Percentiles rank a stretch among this genome's conserved stretches.
Evolutionary conservation across 2,888 invertebrate species (phyloP).

Genomic region (Kuschelorhynchus macadamiae): DNA sequence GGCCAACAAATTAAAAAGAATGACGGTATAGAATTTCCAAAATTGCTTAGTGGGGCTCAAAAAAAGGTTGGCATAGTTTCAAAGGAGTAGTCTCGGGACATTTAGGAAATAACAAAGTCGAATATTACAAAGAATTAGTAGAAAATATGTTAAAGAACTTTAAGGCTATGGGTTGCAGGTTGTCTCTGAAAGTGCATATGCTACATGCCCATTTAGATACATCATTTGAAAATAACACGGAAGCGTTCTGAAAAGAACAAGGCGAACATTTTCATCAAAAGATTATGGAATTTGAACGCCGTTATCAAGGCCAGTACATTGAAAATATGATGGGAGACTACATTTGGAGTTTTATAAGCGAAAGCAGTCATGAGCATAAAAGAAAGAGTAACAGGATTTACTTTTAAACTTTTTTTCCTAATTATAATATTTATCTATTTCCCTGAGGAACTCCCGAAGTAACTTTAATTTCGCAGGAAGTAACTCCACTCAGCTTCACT

Average conservation of each 20-base stretch:
- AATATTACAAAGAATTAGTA: slow-evolving; percentile 56
- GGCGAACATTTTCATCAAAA: slow-evolving; percentile 60
- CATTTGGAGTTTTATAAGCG: slow-evolving; percentile 21
- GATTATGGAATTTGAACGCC: slow-evolving; percentile 54
- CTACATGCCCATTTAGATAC: slow-evolving; percentile 58
- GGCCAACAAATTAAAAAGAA: slow-evolving; percentile 27
- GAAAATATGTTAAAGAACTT: slow-evolving; percentile 53
- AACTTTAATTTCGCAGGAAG: too few relatives aligned
- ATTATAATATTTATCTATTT: too few relatives aligned
- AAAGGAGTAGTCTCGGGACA: slow-evolving; percentile 37
- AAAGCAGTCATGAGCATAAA: slow-evolving; percentile 25
- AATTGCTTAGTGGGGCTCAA: slow-evolving; percentile 43
- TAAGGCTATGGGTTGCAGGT: slow-evolving; percentile 50
- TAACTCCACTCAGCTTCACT: too few relatives aligned
- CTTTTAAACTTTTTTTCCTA: slow-evolving; percentile 24
- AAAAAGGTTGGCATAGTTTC: slow-evolving; percentile 34
- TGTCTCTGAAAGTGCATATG: slow-evolving; percentile 58
- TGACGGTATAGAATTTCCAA: slow-evolving; percentile 47
- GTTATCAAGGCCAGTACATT: slow-evolving; percentile 57
- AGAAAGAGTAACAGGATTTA: slow-evolving; percentile 28
- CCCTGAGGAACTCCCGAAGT: too few relatives aligned
- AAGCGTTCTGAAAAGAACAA: slow-evolving; percentile 58
- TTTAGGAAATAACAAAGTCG: slow-evolving; percentile 54
- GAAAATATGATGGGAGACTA: too few relatives aligned
- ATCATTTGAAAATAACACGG: slow-evolving; percentile 55